Percentiles rank a stretch among this genome's conserved stretches.
Evolutionary conservation across 2,888 invertebrate species (phyloP).

Genomic region (Neocrepidodera transversa): DNA sequence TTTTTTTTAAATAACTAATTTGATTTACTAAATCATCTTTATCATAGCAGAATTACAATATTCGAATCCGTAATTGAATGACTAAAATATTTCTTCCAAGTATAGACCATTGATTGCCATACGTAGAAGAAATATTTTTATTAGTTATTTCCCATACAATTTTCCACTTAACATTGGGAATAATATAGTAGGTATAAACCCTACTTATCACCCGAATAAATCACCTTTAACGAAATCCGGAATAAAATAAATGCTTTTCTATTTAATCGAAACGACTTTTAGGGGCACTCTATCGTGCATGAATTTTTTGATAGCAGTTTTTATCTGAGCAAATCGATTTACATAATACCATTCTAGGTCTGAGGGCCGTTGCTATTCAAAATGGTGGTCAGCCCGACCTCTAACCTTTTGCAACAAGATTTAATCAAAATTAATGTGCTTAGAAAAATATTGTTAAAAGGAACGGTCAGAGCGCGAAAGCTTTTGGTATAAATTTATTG

Average conservation of each 20-base stretch:
- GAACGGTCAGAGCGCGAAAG: conserved; percentile 17
- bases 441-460: conserved; percentile 32
- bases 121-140: too few species aligned
- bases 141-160: too few species aligned
- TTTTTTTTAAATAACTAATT: too few species aligned
- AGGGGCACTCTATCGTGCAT: conserved; percentile 17
- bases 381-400: conserved; percentile 29
- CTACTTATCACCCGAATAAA: not conserved
- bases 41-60: too few species aligned
- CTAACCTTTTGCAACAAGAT: conserved; percentile 38
- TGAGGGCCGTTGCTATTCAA: conserved; percentile 25
- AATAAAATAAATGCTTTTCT: not conserved
- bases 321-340: conserved; percentile 32
- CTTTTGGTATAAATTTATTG: conserved; percentile 26
- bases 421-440: conserved; percentile 46
- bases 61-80: too few species aligned
- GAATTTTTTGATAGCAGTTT: conserved; percentile 20
- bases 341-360: conserved; percentile 23
- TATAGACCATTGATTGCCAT: too few species aligned
- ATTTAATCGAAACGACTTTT: not conserved
- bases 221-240: not conserved
- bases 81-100: too few species aligned
- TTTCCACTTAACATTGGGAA: not conserved
- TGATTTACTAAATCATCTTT: too few species aligned
- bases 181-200: not conserved